These are phyloP conservation scores for Synergus japonicus DNA, from an alignment of 2,888 invertebrate genomes.

Conservation along the genomic window DNA sequence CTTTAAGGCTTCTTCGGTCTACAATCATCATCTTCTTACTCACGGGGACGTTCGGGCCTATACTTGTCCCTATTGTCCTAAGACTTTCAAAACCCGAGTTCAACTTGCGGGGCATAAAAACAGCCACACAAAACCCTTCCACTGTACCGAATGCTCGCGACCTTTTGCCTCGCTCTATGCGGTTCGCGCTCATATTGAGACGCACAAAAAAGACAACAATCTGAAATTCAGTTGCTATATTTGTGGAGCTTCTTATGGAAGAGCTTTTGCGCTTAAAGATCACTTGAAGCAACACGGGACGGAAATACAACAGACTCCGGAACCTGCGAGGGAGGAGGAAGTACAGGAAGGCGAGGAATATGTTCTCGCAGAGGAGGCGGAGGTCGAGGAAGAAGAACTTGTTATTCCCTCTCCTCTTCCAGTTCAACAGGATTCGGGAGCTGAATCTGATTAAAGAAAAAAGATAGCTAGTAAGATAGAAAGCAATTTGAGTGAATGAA, in stretches of 20 bases:
- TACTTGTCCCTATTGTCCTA: conserved; percentile 87
- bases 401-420: conserved; percentile 64
- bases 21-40: conserved; percentile 87
- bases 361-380: conserved; percentile 65
- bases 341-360: conserved; percentile 69
- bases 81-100: conserved; percentile 89
- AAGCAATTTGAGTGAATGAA: background rate
- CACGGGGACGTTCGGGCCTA: conserved; percentile 88
- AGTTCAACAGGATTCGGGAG: conserved; percentile 60
- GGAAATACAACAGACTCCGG: conserved; percentile 69
- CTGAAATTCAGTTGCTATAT: conserved; percentile 84
- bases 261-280: conserved; percentile 86
- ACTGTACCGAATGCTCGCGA: conserved; percentile 85
- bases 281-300: conserved; percentile 85
- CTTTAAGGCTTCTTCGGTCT: conserved; percentile 89
- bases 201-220: conserved; percentile 84
- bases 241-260: conserved; percentile 88
- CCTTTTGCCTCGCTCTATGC: conserved; percentile 89
- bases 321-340: conserved; percentile 71
- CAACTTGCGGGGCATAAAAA: conserved; percentile 89
- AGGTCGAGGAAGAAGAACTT: conserved; percentile 61
- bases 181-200: conserved; percentile 87
- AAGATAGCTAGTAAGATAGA: background rate
- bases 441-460: conserved; percentile 46
- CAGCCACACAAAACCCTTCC: conserved; percentile 89